Conservation (phyloP, 2,888 invertebrate species). For the Tipula vernalis region DNA sequence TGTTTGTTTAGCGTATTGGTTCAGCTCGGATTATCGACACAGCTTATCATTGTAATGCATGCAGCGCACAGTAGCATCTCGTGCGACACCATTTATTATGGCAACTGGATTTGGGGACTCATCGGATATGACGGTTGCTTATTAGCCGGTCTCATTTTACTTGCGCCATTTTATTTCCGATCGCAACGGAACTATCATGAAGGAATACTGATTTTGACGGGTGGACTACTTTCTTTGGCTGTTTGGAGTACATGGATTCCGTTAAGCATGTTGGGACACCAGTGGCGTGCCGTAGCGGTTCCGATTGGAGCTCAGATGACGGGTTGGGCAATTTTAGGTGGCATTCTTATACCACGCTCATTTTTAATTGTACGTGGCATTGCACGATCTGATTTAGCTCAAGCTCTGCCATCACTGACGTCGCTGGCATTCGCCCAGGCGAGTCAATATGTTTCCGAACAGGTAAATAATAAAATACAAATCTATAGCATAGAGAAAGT, state of each 20-base stretch:
- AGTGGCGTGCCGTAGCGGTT: slow-evolving; percentile 45
- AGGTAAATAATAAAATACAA: slow-evolving; percentile 22
- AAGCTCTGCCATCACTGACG: slow-evolving; percentile 39
- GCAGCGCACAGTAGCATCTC: slow-evolving; percentile 37
- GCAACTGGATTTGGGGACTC: slow-evolving; percentile 38
- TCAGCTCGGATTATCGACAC: slow-evolving; percentile 42
- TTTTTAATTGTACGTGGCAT: slow-evolving; percentile 53
- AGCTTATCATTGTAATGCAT: slow-evolving; percentile 35
- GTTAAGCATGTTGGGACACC: slow-evolving; percentile 39
- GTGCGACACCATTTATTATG: slow-evolving; percentile 38
- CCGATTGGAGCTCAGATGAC: slow-evolving; percentile 48
- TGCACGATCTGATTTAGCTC: slow-evolving; percentile 45
- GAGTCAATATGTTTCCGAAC: slow-evolving; percentile 35
- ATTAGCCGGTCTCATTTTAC: slow-evolving; percentile 40
- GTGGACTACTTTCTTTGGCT: slow-evolving; percentile 40
- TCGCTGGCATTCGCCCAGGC: slow-evolving; percentile 34
- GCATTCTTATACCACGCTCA: slow-evolving; percentile 54
- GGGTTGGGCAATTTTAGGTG: slow-evolving; percentile 46
- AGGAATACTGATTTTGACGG: slow-evolving; percentile 44
- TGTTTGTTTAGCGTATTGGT: slow-evolving; percentile 50
- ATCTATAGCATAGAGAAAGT: neutral
- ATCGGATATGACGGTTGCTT: slow-evolving; percentile 50
- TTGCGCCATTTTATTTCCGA: slow-evolving; percentile 47
- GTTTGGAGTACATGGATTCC: slow-evolving; percentile 50
- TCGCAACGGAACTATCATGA: slow-evolving; percentile 56